Evolutionary conservation across 2,113 vertebrate genomes (phyloP), one percentile per base, ranked within the genome.

Genomic region (Phoenicopterus ruber): DNA sequence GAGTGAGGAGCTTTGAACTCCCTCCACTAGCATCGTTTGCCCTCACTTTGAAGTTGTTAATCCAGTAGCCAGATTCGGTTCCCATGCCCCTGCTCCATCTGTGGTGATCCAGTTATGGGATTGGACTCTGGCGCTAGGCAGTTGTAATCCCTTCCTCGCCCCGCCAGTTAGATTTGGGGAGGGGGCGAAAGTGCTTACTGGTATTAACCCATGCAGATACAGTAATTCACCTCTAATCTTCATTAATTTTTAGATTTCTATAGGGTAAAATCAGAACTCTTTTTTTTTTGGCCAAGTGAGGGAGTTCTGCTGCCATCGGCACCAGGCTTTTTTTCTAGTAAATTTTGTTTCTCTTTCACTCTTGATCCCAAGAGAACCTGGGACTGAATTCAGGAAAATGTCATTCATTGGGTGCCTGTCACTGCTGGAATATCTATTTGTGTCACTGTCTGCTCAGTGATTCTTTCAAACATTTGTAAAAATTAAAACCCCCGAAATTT

Each of bases 391-490:
- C 83, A 93, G 90, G 90, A 92, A 59, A 73, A 55, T 57, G 42
- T 83, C 73, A 74, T 96, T 88, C 82, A 88, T 61, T 34, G 67
- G 86, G 94, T 91, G 93, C 82, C 81, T 93, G 34, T 92, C 55
- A 85, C 87, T 96, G 94, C 91, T 96, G 94, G 91, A 88, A 36
- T 81, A 71, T 58, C 83, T 59, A 10, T 73, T 86, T 76, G 65
- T 78, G 26, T 95, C 93, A 95, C 90, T 95, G 69, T 87, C 73
- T 85, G 86, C 85, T 95, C 95, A 96, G 96, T 96, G 96, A 97
- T 91, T 92, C 80, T 80, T 94, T 70, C 54, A 92, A 59, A 94
- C 79, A 90, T 97, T 97, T 96, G 88, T 97, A 96, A 94, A 94
- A 96, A 97, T 97, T 83, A 97, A 97, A 77, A 49, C 2, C 10